Conservation (phyloP, 2,888 invertebrate genomes). For the Rhamphomyia laevipes region DNA sequence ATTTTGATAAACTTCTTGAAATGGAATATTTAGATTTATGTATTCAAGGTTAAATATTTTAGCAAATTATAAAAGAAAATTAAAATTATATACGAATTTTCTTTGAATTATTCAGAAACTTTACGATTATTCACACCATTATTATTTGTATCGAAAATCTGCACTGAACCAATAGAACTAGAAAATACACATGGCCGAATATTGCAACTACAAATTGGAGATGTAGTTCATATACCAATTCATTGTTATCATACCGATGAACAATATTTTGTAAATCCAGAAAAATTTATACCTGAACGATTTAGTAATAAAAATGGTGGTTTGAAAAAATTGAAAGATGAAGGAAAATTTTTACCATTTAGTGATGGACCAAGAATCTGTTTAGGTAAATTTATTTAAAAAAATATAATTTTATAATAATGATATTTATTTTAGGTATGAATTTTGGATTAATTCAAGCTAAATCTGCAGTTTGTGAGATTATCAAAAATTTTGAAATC, state of each 20-base stretch:
- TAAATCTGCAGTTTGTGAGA: slow-evolving; percentile 28
- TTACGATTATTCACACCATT: slow-evolving; percentile 28
- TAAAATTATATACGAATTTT: not conserved
- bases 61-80: not conserved
- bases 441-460: slow-evolving; percentile 30
- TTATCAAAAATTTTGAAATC: slow-evolving; percentile 30
- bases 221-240: slow-evolving; percentile 23
- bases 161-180: slow-evolving; percentile 24
- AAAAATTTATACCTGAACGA: slow-evolving; percentile 28
- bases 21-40: slow-evolving; percentile 30
- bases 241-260: slow-evolving; percentile 24
- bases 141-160: slow-evolving; percentile 20
- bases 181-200: slow-evolving; percentile 22
- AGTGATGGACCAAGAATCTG: slow-evolving; percentile 33
- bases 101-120: slow-evolving; percentile 19
- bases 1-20: slow-evolving; percentile 20
- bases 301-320: slow-evolving; percentile 26
- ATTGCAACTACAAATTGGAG: slow-evolving; percentile 20
- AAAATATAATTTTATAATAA: not conserved
- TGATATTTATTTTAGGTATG: slow-evolving; percentile 24
- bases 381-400: slow-evolving; percentile 20
- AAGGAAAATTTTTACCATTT: slow-evolving; percentile 27
- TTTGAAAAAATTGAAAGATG: slow-evolving; percentile 24
- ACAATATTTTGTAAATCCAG: slow-evolving; percentile 23
- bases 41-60: slow-evolving; percentile 25